Evolutionary conservation across 2,113 vertebrate genomes (phyloP), one percentile per base, ranked within the genome.

Genomic region (Cyprinodon variegatus): DNA sequence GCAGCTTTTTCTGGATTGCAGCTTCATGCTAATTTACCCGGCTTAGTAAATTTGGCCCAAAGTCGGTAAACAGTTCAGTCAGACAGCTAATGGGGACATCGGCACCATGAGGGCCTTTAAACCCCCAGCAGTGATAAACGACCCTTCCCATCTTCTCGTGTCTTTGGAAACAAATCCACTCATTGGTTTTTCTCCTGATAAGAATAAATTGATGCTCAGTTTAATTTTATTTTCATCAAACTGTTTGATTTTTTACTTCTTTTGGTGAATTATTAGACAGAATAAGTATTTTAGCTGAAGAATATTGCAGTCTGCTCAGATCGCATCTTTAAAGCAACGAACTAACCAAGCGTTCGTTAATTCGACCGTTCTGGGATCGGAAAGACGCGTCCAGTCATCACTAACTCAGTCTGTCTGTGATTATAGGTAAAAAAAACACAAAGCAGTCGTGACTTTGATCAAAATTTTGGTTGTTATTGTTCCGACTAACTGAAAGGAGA

Each of bases 401-500:
- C 41, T 41, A 9, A 41, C 4, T 41, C 4, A 41, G 29, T 29
- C 29, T 41, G 5, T 53, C 0, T 0, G 3, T 17, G 3, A 6
- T 50, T 14, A 50, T 14, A 3, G 17, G 7, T 57, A 57, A n/a
- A n/a, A 29, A 9, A 15, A 53, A 57, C 9, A n/a, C 9, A 0
- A 60, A n/a, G 9, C 6, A 0, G 46, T 13, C 2, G 0, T 1
- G 12, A n/a, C 72, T 83, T 80, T 78, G 80, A 81, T 74, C 71
- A 62, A 0, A 57, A 0, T 4, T 41, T 36, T 15, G 10, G 37
- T 50, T 43, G 40, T 72, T 57, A 63, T 53, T 76, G 40, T 22
- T 70, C 0, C 39, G 50, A 68, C 81, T 3, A 45, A 77, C 46
- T 77, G 38, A 70, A 6, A 10, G 17, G 1, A 0, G 7, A 65